phyloP scores from a whole-genome alignment of 2,113 vertebrate species.

The Alectura lathami region DNA sequence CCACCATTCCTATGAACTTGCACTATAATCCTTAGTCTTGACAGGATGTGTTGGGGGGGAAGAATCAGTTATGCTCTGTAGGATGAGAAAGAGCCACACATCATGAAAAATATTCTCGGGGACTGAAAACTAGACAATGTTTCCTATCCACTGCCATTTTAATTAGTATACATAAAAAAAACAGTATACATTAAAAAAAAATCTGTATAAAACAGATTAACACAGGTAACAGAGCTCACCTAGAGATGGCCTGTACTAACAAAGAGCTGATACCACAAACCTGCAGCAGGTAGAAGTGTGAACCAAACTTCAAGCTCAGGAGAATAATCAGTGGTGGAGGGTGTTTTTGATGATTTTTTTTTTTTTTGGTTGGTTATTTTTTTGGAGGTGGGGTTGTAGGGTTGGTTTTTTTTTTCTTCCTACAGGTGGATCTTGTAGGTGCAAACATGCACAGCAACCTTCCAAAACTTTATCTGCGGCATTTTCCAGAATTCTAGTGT shows the following conservation, averaged over 20 bases:
- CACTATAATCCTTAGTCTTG: background rate
- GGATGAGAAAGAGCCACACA: background rate
- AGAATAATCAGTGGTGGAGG: background rate
- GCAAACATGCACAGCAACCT: conserved; percentile 4
- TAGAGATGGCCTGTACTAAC: background rate
- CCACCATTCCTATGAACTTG: background rate
- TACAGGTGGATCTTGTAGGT: background rate
- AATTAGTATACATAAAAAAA: conserved; percentile 35
- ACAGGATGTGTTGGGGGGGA: fast-evolving
- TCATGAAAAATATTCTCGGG: background rate
- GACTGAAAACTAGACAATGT: conserved; percentile 19
- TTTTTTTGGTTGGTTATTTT: too few species aligned
- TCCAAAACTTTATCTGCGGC: background rate
- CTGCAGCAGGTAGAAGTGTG: background rate
- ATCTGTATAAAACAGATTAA: conserved; percentile 38
- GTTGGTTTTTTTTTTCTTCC: background rate
- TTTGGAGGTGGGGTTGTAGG: background rate
- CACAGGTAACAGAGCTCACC: conserved; percentile 11
- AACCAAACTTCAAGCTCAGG: conserved; percentile 31
- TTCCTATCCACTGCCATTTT: conserved; percentile 28
- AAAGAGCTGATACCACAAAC: conserved; percentile 8
- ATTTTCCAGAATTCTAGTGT: background rate
- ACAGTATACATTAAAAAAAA: conserved; percentile 6
- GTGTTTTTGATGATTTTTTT: too few species aligned
- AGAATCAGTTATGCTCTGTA: background rate